phyloP scores from a whole-genome alignment of 2,113 vertebrate species.

The Campylomormyrus tamandua region DNA sequence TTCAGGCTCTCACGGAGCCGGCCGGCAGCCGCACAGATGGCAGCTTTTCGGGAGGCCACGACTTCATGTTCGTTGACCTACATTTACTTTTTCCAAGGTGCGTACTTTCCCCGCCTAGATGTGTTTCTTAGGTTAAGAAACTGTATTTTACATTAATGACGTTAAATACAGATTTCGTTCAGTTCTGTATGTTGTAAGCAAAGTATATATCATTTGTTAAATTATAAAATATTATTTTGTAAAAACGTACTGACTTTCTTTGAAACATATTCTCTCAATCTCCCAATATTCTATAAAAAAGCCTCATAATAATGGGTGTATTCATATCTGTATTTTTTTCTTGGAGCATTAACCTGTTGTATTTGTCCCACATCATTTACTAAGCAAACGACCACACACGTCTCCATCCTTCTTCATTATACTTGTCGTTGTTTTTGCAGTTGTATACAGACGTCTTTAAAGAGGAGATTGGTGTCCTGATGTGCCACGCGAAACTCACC shows the following conservation, averaged over 20 bases:
- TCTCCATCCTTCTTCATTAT: background rate
- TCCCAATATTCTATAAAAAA: background rate
- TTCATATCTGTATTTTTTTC: background rate
- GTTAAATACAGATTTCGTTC: background rate
- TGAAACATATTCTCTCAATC: background rate
- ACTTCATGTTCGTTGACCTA: constrained; percentile 1
- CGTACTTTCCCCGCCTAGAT: background rate
- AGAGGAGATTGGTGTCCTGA: background rate
- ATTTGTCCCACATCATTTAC: constrained; percentile 39
- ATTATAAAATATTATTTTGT: background rate
- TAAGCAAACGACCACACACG: constrained; percentile 22
- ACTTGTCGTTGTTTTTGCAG: background rate
- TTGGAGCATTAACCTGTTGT: background rate
- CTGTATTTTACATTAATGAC: background rate
- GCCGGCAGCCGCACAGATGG: background rate
- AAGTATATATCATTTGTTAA: background rate
- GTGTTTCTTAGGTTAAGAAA: background rate
- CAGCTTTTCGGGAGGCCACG: background rate
- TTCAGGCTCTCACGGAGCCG: background rate
- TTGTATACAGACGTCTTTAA: background rate
- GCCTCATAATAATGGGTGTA: background rate
- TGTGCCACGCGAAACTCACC: background rate
- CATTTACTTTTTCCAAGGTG: constrained; percentile 3
- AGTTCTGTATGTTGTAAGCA: background rate
- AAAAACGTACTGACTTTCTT: background rate